Evolutionary conservation across 2,113 vertebrate species (phyloP), one percentile per base, ranked within the genome.

Genomic region (Illadopsis cleaveri): DNA sequence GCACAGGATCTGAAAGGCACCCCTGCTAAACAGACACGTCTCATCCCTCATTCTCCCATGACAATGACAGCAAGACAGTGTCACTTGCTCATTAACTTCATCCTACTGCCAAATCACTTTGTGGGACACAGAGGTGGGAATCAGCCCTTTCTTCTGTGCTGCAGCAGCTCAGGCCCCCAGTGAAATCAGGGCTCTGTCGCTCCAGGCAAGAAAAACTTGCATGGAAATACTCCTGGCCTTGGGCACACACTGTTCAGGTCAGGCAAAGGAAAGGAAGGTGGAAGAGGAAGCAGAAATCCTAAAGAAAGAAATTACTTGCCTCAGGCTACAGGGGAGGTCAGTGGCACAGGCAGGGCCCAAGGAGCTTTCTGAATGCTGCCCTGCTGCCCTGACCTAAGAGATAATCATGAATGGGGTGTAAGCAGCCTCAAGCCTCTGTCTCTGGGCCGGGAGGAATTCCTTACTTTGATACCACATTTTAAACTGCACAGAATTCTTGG

Each of bases 241-340:
- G 48, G 92, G 82, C 76, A 86, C 42, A 11, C 44, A 2, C 27
- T 5, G 3, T 20, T 90, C 44, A 71, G 73, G 61, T 90, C 44
- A 71, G 73, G 61, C 27, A 80, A 70, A 83, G 22, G 56, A 48
- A 62, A 68, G 50, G 75, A 62, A 93, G 57, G 85, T 81, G 75
- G 88, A 89, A 88, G 64, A 92, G 58, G 51, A 90, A 92, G 48
- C 56, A 96, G 79, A 73, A 83, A 78, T 90, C 51, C 71, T 73
- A 58, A 68, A 85, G 85, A 70, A 78, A 23, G 85, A 71, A 86
- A 60, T 56, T 60, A 42, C 44, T 93, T 78, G 88, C 94, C 90
- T 93, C 35, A 51, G 93, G 95, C 96, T 92, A 37, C n/a, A 54
- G 82, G 70, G 77, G 89, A 94, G 86, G 92, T 88, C 96, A 85